Evolutionary conservation across 2,888 invertebrate genomes (phyloP).

Genomic region (Calephelis perditalis): DNA sequence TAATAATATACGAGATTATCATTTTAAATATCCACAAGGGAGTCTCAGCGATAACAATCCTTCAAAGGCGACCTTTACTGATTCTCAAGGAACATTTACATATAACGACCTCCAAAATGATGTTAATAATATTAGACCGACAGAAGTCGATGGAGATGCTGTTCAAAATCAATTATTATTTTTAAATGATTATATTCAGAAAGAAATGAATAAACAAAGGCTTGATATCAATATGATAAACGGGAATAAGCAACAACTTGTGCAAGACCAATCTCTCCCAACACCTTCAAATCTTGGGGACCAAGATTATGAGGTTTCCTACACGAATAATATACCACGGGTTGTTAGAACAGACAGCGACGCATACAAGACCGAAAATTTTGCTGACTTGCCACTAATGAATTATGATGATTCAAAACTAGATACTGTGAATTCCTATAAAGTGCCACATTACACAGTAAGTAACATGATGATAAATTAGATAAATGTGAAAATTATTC

Average conservation of each 20-base stretch:
- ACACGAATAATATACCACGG: slow-evolving; percentile 51
- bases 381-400: slow-evolving; percentile 62
- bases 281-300: slow-evolving; percentile 53
- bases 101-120: slow-evolving; percentile 14
- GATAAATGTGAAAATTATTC: background rate
- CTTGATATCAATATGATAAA: slow-evolving; percentile 15
- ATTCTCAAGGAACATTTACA: slow-evolving; percentile 15
- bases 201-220: slow-evolving; percentile 30
- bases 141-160: slow-evolving; percentile 35
- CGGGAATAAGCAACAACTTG: background rate
- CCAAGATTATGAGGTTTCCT: slow-evolving; percentile 47
- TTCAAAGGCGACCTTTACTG: slow-evolving; percentile 12
- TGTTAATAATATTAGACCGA: slow-evolving; percentile 22
- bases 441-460: slow-evolving; percentile 68
- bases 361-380: slow-evolving; percentile 53
- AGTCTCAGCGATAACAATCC: background rate
- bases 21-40: background rate
- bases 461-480: slow-evolving; percentile 37
- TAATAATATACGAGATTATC: background rate
- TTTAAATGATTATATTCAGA: slow-evolving; percentile 33
- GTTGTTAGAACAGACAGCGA: slow-evolving; percentile 41
- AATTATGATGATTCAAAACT: slow-evolving; percentile 53
- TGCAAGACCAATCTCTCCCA: slow-evolving; percentile 48
- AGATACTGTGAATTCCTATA: slow-evolving; percentile 59
- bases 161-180: slow-evolving; percentile 34